These are phyloP conservation scores for Chaenocephalus aceratus DNA, from an alignment of 2,113 vertebrate species.

Conservation along the genomic window DNA sequence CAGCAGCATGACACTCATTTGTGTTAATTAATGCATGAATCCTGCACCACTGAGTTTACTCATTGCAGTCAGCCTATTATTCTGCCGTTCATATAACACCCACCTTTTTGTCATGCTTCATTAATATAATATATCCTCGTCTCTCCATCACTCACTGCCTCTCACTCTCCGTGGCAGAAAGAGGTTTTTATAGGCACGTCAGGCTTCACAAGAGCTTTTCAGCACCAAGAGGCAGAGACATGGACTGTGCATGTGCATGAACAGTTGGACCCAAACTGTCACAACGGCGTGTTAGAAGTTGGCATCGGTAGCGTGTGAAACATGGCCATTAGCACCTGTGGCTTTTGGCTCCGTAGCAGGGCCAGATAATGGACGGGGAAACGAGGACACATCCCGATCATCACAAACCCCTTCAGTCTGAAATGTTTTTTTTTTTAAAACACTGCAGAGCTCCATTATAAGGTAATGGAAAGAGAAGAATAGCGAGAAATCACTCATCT, in stretches of 20 bases:
- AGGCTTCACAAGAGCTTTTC: slow-evolving; percentile 54
- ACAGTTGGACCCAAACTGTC: slow-evolving; percentile 69
- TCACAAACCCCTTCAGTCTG: slow-evolving; percentile 57
- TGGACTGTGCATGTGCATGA: slow-evolving; percentile 69
- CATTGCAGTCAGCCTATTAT: slow-evolving; percentile 52
- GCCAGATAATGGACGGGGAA: slow-evolving; percentile 60
- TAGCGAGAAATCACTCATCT: slow-evolving; percentile 62
- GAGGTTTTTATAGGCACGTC: slow-evolving; percentile 50
- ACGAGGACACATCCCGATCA: slow-evolving; percentile 64
- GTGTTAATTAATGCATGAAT: slow-evolving; percentile 75
- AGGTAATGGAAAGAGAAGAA: slow-evolving; percentile 64
- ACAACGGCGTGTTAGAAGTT: slow-evolving; percentile 45
- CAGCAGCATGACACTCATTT: slow-evolving; percentile 54
- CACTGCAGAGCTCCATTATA: slow-evolving; percentile 57
- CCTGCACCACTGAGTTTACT: slow-evolving; percentile 45
- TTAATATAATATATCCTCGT: slow-evolving; percentile 64
- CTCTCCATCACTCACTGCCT: slow-evolving; percentile 26
- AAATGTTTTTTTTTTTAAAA: slow-evolving; percentile 41
- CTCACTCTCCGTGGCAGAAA: slow-evolving; percentile 28
- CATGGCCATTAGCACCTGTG: slow-evolving; percentile 73
- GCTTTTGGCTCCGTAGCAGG: slow-evolving; percentile 51
- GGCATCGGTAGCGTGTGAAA: slow-evolving; percentile 48
- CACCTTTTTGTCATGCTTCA: slow-evolving; percentile 64
- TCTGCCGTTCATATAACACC: slow-evolving; percentile 57
- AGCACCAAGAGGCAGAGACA: slow-evolving; percentile 58